Evolutionary conservation across 2,797 vertebrate species (phyloP).

Genomic region (Pantherophis vulpinus): DNA sequence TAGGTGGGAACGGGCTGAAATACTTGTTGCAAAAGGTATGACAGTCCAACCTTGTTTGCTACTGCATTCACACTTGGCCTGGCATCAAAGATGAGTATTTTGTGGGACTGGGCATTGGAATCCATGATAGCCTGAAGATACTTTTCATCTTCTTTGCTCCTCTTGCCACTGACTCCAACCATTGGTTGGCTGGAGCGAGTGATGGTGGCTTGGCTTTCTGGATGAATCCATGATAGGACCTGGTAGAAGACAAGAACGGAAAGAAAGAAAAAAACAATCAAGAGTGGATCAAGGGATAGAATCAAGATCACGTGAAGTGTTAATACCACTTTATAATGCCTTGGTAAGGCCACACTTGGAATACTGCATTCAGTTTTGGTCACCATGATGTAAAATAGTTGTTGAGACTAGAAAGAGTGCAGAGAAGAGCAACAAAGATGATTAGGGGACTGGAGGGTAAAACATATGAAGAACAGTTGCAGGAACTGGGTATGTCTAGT

Average conservation of each 20-base stretch:
- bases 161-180: conserved; percentile 91
- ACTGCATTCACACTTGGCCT: conserved; percentile 93
- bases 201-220: conserved; percentile 94
- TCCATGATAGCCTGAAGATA: conserved; percentile 97
- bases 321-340: no score
- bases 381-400: no score
- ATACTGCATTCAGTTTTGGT: no score
- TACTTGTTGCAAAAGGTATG: not conserved
- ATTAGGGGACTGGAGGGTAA: no score
- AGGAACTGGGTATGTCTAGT: no score
- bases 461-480: no score
- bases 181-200: conserved; percentile 94
- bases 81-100: conserved; percentile 96
- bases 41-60: conserved; percentile 87
- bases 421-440: no score
- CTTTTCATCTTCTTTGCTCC: conserved; percentile 96
- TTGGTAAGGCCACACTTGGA: no score
- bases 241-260: conserved; percentile 44
- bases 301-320: no score
- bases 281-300: not conserved
- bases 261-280: not conserved
- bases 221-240: conserved; percentile 98
- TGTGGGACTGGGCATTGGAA: conserved; percentile 97
- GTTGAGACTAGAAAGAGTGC: no score
- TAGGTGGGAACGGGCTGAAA: not conserved